Base-by-base conservation (phyloP, 1,140 invertebrate species). In the Temnothorax curvispinosus region DNA sequence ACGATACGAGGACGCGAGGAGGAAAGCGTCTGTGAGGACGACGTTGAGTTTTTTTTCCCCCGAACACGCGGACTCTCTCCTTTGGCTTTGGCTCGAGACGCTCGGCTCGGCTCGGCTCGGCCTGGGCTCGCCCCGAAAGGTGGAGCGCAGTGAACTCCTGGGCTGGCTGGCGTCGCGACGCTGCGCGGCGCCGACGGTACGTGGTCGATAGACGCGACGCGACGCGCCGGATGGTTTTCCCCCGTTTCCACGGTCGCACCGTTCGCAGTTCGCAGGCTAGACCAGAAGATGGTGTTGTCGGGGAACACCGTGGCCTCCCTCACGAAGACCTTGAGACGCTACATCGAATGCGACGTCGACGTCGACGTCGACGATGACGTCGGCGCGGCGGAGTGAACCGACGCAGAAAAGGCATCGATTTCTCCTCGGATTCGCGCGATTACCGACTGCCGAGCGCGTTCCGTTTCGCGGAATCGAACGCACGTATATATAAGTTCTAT, bases 141-240 rank as follows among this genome's bases (percentile, higher is more conserved):
- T 85, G 86, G 87, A 91, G 87, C 89, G 89, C 90, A 92, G 90
- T 92, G 92, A 93, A 93, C 93, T 41, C 38, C 72, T 56, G 72
- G 7, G 58, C 52, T 41, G 13, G 58, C 90, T 87, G 85, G 86
- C 89, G 91, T 90, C 90, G 91, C 92, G 92, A 91, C 92, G 87
- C 75, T 80, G 67, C 87, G 85, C 87, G 91, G 89, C 91, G 88
- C 91, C 91, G 88, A 87, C 86, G 35, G 85, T 85, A 81, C 58
- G 85, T 85, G 92, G 91, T 93, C 92, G 91, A 93, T 93, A 93
- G 85, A 88, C 64, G 52, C 74, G 80, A 64, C 75, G 52, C 74
- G 80, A 64, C 75, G 72, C 58, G 41, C 4, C 27, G 41, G 60
- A 52, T 88, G 85, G 87, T 74, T 88, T 78, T 58, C 74, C 75